Base-by-base conservation (phyloP, 2,888 invertebrate genomes). In the Macroteleia sp. region DNA sequence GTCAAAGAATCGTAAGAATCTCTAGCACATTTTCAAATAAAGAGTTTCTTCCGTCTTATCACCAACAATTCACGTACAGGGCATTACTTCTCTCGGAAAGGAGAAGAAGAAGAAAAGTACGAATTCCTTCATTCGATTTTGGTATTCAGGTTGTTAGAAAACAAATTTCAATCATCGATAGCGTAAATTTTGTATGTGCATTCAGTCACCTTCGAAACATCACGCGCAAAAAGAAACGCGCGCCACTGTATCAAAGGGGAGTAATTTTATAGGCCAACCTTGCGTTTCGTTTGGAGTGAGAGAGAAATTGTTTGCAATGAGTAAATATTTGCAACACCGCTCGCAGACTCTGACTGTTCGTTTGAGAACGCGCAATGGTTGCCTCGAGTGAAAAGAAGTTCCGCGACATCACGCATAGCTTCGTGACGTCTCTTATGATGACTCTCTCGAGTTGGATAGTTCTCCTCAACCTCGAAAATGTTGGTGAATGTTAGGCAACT, bases 31-130 rank as follows among this genome's bases (percentile, higher is more conserved):
- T 32, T 20, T 42, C 12, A 9, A 10, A 14, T 42, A 62, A 52
- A 66, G 48, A 59, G 36, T 14, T 66, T 59, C 44, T 74, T 59
- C 42, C 54, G 36, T 50, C 50, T 57, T 46, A 42, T 57, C 42
- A 64, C 28, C 42, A 48, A 32, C 32, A 39, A 44, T 32, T 48
- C 32, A 20, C 39, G 36, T 28, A 50, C 28, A 39, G 54, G 46
- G 56, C 62, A 48, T 73, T 62, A 48, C 34, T 28, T 16, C 41
- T 9, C 34, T n/a, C 12, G 46, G 52, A 50, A 32, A 19, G 34
- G 8, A 22, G 14, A 44, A 25, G 22, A 12, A n/a, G 20, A 20
- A 42, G 10, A 39, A 39, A 8, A 17, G 17, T 6, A 9, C 17
- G 17, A 39, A 17, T 5, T 12, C 9, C 2, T 19, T n/a, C 3